Evolutionary conservation across 35 echinoderm and acorn worm genomes (phyloP), one percentile per base, ranked within the genome.

Genomic region (Amphiura filiformis): DNA sequence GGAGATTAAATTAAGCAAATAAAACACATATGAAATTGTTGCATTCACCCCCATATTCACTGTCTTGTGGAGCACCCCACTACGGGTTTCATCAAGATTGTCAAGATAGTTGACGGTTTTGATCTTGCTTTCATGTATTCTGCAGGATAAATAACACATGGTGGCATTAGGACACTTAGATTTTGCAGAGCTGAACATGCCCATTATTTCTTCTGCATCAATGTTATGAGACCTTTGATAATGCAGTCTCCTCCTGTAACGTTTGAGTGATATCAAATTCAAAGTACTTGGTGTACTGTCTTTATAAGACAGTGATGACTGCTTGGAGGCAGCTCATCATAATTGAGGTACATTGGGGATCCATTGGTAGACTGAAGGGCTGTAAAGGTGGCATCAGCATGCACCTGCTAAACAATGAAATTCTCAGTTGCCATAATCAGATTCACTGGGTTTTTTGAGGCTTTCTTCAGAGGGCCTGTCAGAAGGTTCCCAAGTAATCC

Each of bases 191-290:
- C 31, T 36, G 31, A 86, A 86, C 84, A 86, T 86, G 34, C 84
- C 84, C 84, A 86, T 86, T 18, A 86, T 38, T 35, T 56, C 41
- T 33, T 84, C 82, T 61, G 82, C 82, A 34, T 84, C 82, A 23
- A 84, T 84, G 35, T 84, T 84, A 34, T 84, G 82, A 7, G 20
- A 52, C 20, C 44, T 52, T n/a, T 7, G 44, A 7, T 7, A 7
- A 7, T 52, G 7, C 44, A 52, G 44, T 52, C 20, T 52, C 44
- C 20, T 20, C 44, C 44, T 52, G 7, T 52, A 52, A 52, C 44
- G 7, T 52, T 20, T 52, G 7, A 11, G 44, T 52, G 44, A 52
- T 52, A 52, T 52, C 44, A 7, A 52, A 52, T 52, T 52, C 44
- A 52, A 52, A 52, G 44, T 52, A 52, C 20, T 52, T 52, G 44